Conservation (phyloP, 2,888 invertebrate species). For the Epirrita christyi region DNA sequence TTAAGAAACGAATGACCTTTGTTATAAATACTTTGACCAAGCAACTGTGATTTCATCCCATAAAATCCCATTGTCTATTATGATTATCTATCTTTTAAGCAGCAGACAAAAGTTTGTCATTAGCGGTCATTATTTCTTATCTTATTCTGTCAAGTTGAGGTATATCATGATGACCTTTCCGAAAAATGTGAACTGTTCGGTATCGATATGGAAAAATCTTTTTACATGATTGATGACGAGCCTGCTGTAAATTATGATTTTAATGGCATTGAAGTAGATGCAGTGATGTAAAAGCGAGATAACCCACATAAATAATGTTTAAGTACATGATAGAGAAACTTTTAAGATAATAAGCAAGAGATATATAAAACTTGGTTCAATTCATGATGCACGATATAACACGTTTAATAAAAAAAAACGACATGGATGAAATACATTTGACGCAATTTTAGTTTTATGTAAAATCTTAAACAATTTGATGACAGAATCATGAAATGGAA, state of each 20-base stretch:
- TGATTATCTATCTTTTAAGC: slow-evolving; percentile 12
- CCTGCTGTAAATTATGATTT: slow-evolving; percentile 25
- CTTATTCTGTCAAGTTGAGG: slow-evolving; percentile 32
- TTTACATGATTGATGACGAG: slow-evolving; percentile 24
- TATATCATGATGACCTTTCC: slow-evolving; percentile 39
- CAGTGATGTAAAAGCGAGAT: slow-evolving; percentile 6
- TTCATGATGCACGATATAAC: background rate
- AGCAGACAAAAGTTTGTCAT: slow-evolving; percentile 27
- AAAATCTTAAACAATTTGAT: too few species aligned
- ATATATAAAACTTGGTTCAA: background rate
- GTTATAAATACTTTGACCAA: too few species aligned
- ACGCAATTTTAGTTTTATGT: too few species aligned
- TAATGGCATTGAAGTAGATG: slow-evolving; percentile 23
- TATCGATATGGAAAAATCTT: slow-evolving; percentile 28
- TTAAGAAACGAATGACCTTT: too few species aligned
- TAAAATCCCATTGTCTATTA: slow-evolving; percentile 18
- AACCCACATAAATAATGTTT: slow-evolving; percentile 11
- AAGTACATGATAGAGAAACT: slow-evolving; percentile 10
- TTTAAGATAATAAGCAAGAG: slow-evolving; percentile 6
- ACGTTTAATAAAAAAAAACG: too few species aligned
- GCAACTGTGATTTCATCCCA: background rate
- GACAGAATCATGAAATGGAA: too few species aligned
- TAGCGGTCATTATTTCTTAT: slow-evolving; percentile 29
- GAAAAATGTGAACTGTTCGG: slow-evolving; percentile 26
- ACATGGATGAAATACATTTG: too few species aligned